Base-by-base conservation (phyloP, 1,140 invertebrate genomes). In the Physella acuta region DNA sequence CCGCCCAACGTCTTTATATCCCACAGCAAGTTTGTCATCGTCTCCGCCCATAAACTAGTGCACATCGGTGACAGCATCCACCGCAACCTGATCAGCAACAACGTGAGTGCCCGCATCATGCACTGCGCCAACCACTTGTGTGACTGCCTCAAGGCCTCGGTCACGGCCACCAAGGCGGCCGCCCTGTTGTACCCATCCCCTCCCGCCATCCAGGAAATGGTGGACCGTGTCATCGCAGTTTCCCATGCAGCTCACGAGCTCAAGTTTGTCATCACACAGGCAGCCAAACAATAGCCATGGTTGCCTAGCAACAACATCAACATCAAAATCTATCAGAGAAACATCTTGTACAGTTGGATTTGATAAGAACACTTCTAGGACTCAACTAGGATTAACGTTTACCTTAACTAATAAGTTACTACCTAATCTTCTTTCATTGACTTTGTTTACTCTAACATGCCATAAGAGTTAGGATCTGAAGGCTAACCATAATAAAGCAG, bases 1-100 rank as follows among this genome's bases (percentile, higher is more conserved):
- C 93, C 94, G 31, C 94, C 95, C 0, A 94, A 94, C 85, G 91
- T 94, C 64, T 96, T 97, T 81, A 89, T 97, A 24, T 93, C 92
- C 31, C 93, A 96, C 81, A 92, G 93, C 17, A 97, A 97, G 84
- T 95, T 95, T 83, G 93, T 98, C 2, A 92, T 97, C 26, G 86
- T 97, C 4, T 93, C 92, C 79, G 94, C 94, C 28, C 94, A 97
- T 80, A 92, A 94, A 81, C 88, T 98, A 74, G 93, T 97, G 8
- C 92, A 93, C 79, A 95, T 96, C 71, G 94, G 94, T 16, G 94
- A 97, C 85, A 94, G 92, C 5, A 91, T 98, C n/a, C 39, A 91
- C 92, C 85, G 81, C 66, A 84, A 84, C 88, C 91, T 78, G 91
- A 93, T 85, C 87, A 81, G 91, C 74, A 87, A 89, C 55, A 72